phyloP scores from a whole-genome alignment of 2,797 vertebrate species.

The Paedocypris micromegethes region DNA sequence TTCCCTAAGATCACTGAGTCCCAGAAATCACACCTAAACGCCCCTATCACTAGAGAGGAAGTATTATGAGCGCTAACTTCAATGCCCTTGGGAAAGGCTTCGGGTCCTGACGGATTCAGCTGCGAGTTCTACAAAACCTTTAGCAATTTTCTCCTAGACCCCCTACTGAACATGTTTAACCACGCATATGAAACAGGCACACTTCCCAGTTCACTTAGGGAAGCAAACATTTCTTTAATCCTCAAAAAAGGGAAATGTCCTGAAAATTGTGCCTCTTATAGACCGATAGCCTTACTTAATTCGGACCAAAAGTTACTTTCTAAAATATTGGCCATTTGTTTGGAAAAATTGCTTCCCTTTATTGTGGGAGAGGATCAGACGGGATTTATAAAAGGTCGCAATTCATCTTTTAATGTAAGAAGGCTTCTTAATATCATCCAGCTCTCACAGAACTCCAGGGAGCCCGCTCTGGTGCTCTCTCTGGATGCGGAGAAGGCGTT shows the following conservation, averaged over 20 bases:
- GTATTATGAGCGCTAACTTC: too few relatives aligned
- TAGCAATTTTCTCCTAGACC: neutral
- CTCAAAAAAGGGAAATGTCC: neutral
- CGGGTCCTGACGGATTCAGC: neutral
- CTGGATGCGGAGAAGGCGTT: too few relatives aligned
- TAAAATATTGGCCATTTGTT: neutral
- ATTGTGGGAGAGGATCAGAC: neutral
- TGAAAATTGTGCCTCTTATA: neutral
- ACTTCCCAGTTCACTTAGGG: neutral
- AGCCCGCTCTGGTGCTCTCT: too few relatives aligned
- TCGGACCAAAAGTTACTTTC: slow-evolving; percentile 2
- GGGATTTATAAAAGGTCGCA: neutral
- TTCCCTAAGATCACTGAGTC: too few relatives aligned
- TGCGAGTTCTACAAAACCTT: neutral
- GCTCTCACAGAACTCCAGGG: too few relatives aligned
- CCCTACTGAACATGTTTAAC: slow-evolving; percentile 5
- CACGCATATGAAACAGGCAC: neutral
- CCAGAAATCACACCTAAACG: too few relatives aligned
- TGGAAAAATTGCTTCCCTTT: neutral
- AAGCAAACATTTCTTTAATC: slow-evolving; percentile 9
- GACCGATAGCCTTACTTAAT: neutral
- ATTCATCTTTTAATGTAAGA: too few relatives aligned
- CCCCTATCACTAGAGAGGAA: too few relatives aligned
- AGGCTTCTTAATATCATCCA: too few relatives aligned
- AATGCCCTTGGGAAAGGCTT: too few relatives aligned